Base-by-base conservation (phyloP, 1,140 invertebrate species). In the Ephestia elutella region DNA sequence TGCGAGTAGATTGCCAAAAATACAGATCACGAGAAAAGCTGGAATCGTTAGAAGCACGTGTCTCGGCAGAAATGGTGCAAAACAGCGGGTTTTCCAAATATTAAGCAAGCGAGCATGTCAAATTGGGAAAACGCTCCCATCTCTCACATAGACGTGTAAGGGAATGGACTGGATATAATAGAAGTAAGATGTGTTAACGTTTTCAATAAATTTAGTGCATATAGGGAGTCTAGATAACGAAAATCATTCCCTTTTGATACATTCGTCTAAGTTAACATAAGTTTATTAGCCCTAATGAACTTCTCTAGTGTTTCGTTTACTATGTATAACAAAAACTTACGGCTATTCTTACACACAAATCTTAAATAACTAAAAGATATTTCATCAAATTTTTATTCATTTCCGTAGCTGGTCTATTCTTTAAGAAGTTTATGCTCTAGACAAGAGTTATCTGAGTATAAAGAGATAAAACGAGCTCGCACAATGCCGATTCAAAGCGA, bases 111-210 rank as follows among this genome's bases (percentile, higher is more conserved):
- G 13, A 53, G 50, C 13, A 18, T 53, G 50, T 53, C 50, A 53
- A 53, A 53, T 53, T 53, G 56, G n/a, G 59, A 38, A 49, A 28
- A 35, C 51, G 49, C 58, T 63, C 60, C 63, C 67, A 63, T 66
- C 59, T 49, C 63, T 28, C 30, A 44, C 35, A 54, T 57, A 44
- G 38, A 44, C 15, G 4, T 44, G 7, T 15, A 1, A 38, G n/a
- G n/a, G n/a, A 13, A 17, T 44, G 38, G 13, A 15, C 13, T 15
- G 2, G 38, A 38, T 2, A 9, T 44, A 1, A 35, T 13, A 35
- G 32, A 35, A 25, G 2, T 25, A 25, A 25, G 21, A 25, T 25
- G 21, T 25, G 21, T 3, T 25, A 25, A 25, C 2, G n/a, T n/a
- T n/a, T n/a, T n/a, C n/a, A n/a, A n/a, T n/a, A n/a, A n/a, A n/a